phyloP scores from a whole-genome alignment of 2,113 vertebrate genomes.

The Terrapene triunguis region DNA sequence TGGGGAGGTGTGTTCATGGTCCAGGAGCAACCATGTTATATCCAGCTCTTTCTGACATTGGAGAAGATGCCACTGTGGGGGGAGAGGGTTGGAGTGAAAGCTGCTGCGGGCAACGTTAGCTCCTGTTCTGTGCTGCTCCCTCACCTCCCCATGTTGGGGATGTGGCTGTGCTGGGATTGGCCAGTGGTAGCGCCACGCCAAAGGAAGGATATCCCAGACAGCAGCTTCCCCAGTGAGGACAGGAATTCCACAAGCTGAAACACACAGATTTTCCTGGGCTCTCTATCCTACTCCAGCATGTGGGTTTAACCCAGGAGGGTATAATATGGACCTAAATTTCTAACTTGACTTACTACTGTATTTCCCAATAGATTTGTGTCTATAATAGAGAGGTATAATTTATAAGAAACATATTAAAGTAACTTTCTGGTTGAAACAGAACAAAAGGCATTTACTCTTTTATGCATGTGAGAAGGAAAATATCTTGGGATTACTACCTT shows the following conservation, averaged over 20 bases:
- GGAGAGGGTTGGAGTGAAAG: not conserved
- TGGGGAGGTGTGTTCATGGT: not conserved
- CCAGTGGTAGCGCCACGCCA: no score
- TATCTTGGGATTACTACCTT: not conserved
- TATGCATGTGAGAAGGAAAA: not conserved
- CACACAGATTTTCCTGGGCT: not conserved
- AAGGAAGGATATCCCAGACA: not conserved
- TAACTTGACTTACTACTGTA: not conserved
- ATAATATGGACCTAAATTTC: not conserved
- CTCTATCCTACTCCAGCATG: not conserved
- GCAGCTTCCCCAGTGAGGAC: not conserved
- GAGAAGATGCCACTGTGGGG: not conserved
- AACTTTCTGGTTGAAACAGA: accelerated
- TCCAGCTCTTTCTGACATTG: not conserved
- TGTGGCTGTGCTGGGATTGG: not conserved
- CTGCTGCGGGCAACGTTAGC: not conserved
- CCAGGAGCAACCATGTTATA: not conserved
- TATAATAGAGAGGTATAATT: not conserved
- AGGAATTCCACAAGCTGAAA: not conserved
- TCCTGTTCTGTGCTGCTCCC: not conserved
- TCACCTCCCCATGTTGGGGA: no score
- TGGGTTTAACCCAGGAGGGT: not conserved
- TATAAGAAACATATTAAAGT: not conserved
- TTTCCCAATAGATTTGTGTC: not conserved
- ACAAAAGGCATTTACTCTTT: not conserved